phyloP scores from a whole-genome alignment of 2,888 invertebrate genomes.

The Cryptocheilus praepositus region DNA sequence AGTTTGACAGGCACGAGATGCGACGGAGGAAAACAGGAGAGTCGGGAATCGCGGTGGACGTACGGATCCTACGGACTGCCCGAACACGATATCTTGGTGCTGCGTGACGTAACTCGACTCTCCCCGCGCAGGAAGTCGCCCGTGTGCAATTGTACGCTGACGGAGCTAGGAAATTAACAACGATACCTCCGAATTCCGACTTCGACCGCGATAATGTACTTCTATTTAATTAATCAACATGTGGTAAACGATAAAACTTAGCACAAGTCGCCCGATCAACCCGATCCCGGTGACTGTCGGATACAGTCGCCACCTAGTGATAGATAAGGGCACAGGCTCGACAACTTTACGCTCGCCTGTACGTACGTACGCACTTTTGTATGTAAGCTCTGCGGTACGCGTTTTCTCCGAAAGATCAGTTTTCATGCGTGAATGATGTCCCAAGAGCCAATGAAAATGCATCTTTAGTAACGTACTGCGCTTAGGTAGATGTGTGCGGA shows the following conservation, averaged over 20 bases:
- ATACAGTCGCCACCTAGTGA: conserved; percentile 51
- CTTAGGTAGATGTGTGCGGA: not conserved
- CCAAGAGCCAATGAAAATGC: not conserved
- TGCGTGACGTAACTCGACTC: conserved; percentile 56
- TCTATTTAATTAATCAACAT: conserved; percentile 65
- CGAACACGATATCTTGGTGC: conserved; percentile 47
- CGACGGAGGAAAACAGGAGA: conserved; percentile 39
- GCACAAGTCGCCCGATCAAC: conserved; percentile 63
- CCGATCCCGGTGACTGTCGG: conserved; percentile 65
- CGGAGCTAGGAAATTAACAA: conserved; percentile 33
- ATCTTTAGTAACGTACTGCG: not conserved
- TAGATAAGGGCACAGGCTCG: conserved; percentile 15
- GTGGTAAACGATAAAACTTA: conserved; percentile 62
- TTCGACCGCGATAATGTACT: conserved; percentile 45
- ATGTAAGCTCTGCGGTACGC: no score
- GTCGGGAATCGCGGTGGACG: conserved; percentile 40
- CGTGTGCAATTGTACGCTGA: conserved; percentile 29
- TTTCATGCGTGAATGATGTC: conserved; percentile 5
- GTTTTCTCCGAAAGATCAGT: conserved; percentile 5
- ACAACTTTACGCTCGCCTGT: conserved; percentile 7
- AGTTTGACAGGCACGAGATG: conserved; percentile 40
- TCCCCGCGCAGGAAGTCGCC: conserved; percentile 37
- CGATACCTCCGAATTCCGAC: conserved; percentile 42
- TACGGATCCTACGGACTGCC: conserved; percentile 40
- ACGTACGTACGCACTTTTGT: not conserved